Percentiles rank a stretch among this genome's conserved stretches.
Conservation (phyloP, 2,888 invertebrate genomes). For the Caenorhabditis sulstoni region DNA sequence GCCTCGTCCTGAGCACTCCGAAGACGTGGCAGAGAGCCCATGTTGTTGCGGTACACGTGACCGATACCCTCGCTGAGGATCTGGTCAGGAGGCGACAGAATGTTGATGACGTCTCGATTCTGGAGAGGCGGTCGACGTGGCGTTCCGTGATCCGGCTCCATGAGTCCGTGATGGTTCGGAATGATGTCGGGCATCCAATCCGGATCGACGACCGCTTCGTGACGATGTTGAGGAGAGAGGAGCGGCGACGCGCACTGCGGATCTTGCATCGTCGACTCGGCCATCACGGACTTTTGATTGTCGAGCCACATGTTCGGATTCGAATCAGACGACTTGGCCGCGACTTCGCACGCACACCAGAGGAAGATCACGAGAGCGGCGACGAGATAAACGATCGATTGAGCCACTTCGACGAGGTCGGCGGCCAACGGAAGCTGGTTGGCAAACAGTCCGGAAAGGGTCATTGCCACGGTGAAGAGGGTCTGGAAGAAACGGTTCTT, state of each 20-base stretch:
- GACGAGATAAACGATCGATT: conserved; percentile 38
- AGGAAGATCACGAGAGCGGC: conserved; percentile 47
- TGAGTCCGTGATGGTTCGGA: conserved; percentile 28
- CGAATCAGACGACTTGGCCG: conserved; percentile 29
- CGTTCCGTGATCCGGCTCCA: conserved; percentile 32
- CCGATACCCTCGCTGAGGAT: conserved; percentile 67
- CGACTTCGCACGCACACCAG: conserved; percentile 52
- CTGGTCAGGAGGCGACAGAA: conserved; percentile 70
- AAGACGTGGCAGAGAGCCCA: conserved; percentile 65
- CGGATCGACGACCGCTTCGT: conserved; percentile 22
- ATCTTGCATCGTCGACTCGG: conserved; percentile 53
- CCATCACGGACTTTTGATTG: conserved; percentile 59
- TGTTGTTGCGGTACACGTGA: conserved; percentile 64
- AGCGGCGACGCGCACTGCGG: conserved; percentile 59
- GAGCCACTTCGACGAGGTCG: conserved; percentile 33
- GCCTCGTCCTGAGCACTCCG: conserved; percentile 72
- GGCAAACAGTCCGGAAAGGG: conserved; percentile 45
- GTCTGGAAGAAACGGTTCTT: conserved; percentile 52
- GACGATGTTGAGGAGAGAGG: conserved; percentile 34
- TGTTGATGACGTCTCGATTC: conserved; percentile 48
- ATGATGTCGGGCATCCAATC: conserved; percentile 56
- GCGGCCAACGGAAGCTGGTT: conserved; percentile 48
- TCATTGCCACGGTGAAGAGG: conserved; percentile 46
- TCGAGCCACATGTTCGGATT: conserved; percentile 62
- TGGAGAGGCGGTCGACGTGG: conserved; percentile 29